A percentile compares a stretch with the other conserved stretches of the same genome.
These are phyloP conservation scores for Venusia cambrica DNA, from an alignment of 2,888 invertebrate genomes.

Conservation along the genomic window DNA sequence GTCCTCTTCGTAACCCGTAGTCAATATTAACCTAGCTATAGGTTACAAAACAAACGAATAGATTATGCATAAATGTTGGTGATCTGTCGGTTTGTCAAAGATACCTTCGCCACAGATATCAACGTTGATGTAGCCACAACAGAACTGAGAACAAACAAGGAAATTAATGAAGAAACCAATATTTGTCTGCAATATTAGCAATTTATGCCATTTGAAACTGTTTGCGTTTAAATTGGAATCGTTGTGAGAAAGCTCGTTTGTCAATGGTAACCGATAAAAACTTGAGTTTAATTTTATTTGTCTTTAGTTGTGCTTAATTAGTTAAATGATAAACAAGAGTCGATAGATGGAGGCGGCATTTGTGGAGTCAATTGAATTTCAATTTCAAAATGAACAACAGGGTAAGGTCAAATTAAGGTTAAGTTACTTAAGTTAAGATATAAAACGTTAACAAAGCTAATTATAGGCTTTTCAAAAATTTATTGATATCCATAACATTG, in stretches of 20 bases:
- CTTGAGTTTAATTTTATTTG: too few species aligned
- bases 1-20: neutral
- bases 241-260: slow-evolving; percentile 34
- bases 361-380: too few species aligned
- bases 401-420: too few species aligned
- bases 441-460: too few species aligned
- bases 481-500: too few species aligned
- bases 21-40: slow-evolving; percentile 1
- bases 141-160: slow-evolving; percentile 22
- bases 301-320: too few species aligned
- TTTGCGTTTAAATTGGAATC: slow-evolving; percentile 41
- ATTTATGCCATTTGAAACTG: slow-evolving; percentile 35
- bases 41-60: slow-evolving; percentile 23
- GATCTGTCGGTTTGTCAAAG: slow-evolving; percentile 27
- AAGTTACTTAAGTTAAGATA: too few species aligned
- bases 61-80: slow-evolving; percentile 27
- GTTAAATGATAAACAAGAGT: too few species aligned
- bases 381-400: too few species aligned
- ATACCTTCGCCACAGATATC: slow-evolving; percentile 19
- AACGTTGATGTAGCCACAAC: slow-evolving; percentile 20
- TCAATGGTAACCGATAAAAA: too few species aligned
- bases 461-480: too few species aligned
- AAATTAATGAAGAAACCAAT: slow-evolving; percentile 33
- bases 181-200: slow-evolving; percentile 21
- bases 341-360: too few species aligned